phyloP scores from a whole-genome alignment of 2,797 vertebrate species.

The Psittacula derbiana region DNA sequence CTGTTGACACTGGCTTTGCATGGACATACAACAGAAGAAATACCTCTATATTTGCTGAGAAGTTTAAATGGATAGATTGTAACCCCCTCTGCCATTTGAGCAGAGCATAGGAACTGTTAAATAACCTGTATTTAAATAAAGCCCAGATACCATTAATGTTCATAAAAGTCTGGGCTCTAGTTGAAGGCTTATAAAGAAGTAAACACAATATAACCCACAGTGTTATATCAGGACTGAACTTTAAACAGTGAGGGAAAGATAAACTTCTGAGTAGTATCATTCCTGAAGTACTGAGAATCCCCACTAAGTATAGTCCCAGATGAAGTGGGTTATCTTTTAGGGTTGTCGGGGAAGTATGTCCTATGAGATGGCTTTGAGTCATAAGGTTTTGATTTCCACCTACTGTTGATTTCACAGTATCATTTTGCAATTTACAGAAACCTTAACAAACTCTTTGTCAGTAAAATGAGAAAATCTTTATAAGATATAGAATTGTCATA shows the following conservation, averaged over 20 bases:
- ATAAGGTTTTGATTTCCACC: not conserved
- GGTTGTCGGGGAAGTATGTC: not conserved
- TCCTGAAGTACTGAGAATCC: not conserved
- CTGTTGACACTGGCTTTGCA: not conserved
- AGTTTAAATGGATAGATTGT: not conserved
- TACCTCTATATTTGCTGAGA: not conserved
- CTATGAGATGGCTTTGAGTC: not conserved
- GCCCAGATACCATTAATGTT: not conserved
- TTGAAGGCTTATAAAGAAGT: not conserved
- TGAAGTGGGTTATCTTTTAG: not conserved
- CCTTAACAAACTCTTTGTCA: not conserved
- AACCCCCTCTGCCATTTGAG: not conserved
- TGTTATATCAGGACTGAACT: not conserved
- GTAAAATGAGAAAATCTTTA: not conserved
- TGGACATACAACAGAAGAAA: not conserved
- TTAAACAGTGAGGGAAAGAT: not conserved
- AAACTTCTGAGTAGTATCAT: not conserved
- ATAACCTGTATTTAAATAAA: not conserved
- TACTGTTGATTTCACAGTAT: not conserved
- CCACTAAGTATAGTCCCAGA: not conserved
- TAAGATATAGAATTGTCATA: not conserved
- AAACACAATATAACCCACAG: not conserved
- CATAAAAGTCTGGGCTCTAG: not conserved
- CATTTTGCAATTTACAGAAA: not conserved
- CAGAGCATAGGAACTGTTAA: not conserved